Evolutionary conservation across 2,888 invertebrate species (phyloP), one percentile per base, ranked within the genome.

Genomic region (Gandaritis pyraliata): DNA sequence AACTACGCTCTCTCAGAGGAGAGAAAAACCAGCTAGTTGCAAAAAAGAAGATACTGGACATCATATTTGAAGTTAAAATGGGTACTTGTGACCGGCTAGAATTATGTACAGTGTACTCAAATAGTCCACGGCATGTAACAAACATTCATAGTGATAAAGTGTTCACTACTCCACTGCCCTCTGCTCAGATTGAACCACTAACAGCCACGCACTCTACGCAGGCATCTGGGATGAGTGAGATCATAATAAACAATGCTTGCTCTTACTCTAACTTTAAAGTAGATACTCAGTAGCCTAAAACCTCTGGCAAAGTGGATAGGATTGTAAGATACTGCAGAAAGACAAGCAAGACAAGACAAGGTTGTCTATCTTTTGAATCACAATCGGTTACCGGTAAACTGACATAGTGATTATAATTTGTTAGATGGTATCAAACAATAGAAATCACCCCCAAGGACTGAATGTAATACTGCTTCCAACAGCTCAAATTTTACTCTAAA

Each of bases 21-120:
- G 89, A 94, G 48, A 93, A 93, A 71, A 92, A 93, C 61, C 76
- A 94, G 11, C 76, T 93, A 5, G 86, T 94, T 3, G 90, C 93
- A 0, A 94, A 94, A 72, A 94, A 94, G 73, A 94, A 94, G 75
- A 94, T 94, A 61, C 93, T 94, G 72, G 94, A 94, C 71, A 91
- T 93, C 11, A 92, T 94, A 70, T 94, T 93, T 78, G 94, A 94
- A 72, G 93, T 94, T 0, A 94, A 93, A 78, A 94, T 94, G 93
- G 93, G 92, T 13, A 83, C 94, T 43, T 88, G 82, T 72, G 92
- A 92, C 13, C 70, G 83, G 54, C 54, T 70, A 1, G 88, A 88
- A 16, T 82, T 83, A 1, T 85, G 85, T 62, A 80, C 85, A 1
- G 83, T 86, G 0, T 89, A 79, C 58, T 74, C 82, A 1, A 74